Evolutionary conservation across 2,113 vertebrate genomes (phyloP).

Genomic region (Apodemus speciosus): DNA sequence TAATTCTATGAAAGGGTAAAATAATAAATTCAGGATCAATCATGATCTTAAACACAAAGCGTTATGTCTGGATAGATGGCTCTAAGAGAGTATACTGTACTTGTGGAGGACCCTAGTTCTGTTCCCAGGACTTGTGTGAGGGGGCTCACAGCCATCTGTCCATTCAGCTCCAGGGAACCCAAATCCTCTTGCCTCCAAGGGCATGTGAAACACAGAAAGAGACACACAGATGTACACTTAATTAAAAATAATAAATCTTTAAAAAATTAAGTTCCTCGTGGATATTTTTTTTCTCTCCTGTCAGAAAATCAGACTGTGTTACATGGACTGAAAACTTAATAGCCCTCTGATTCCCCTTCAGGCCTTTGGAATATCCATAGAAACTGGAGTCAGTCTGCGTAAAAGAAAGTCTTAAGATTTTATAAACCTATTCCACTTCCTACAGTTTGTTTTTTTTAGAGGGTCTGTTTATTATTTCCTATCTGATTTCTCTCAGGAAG

Average conservation of each 20-base stretch:
- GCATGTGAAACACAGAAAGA: background rate
- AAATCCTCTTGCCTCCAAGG: background rate
- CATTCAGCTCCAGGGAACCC: background rate
- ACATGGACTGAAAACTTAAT: background rate
- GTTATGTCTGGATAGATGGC: background rate
- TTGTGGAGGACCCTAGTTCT: background rate
- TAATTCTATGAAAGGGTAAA: slow-evolving; percentile 7
- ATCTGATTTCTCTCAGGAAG: slow-evolving; percentile 40
- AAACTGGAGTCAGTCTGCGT: background rate
- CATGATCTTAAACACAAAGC: background rate
- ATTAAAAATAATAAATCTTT: background rate
- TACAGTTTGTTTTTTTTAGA: slow-evolving; percentile 54
- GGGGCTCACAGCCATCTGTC: background rate
- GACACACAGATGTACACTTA: background rate
- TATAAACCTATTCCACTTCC: slow-evolving; percentile 46
- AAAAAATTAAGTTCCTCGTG: background rate
- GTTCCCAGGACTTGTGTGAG: background rate
- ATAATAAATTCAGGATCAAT: background rate
- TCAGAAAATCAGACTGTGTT: slow-evolving; percentile 24
- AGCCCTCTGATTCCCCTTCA: slow-evolving; percentile 54
- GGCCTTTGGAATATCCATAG: slow-evolving; percentile 55
- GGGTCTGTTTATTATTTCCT: slow-evolving; percentile 67
- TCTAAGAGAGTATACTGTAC: background rate
- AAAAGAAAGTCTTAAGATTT: slow-evolving; percentile 60
- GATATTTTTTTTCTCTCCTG: slow-evolving; percentile 2